phyloP scores from a whole-genome alignment of 2,888 invertebrate species.

The Tryphoninae sp. region DNA sequence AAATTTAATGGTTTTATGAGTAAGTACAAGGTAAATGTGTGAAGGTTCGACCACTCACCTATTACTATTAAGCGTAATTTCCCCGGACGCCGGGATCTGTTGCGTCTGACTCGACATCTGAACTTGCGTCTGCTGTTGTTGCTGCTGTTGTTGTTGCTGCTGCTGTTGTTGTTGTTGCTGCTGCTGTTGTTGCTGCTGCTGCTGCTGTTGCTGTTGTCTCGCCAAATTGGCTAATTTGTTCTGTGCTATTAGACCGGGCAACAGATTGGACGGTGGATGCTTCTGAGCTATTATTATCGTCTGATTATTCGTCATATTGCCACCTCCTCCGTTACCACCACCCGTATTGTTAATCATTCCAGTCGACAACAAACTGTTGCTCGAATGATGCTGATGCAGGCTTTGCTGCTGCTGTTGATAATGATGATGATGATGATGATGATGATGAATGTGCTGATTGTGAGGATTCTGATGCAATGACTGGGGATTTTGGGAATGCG shows the following conservation, averaged over 20 bases:
- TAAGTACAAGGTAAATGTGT: not conserved
- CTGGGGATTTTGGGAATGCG: constrained; percentile 48
- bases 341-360: constrained; percentile 55
- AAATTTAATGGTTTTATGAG: not conserved
- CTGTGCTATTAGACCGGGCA: constrained; percentile 77
- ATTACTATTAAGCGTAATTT: constrained; percentile 85
- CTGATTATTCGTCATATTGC: constrained; percentile 73
- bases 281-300: constrained; percentile 78
- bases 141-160: constrained; percentile 48
- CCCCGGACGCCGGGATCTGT: constrained; percentile 80
- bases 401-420: constrained; percentile 41
- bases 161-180: constrained; percentile 68
- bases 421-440: constrained; percentile 58
- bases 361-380: constrained; percentile 48
- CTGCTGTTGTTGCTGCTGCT: constrained; percentile 67
- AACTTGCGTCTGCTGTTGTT: constrained; percentile 69
- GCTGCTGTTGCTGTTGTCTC: constrained; percentile 76
- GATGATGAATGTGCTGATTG: constrained; percentile 38
- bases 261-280: constrained; percentile 78
- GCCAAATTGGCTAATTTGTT: constrained; percentile 78
- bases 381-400: constrained; percentile 50
- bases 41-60: constrained; percentile 79
- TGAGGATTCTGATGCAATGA: constrained; percentile 37
- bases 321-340: constrained; percentile 39
- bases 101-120: constrained; percentile 69